Conservation (phyloP, 2,888 invertebrate species). For the Sminthurides aquaticus region DNA sequence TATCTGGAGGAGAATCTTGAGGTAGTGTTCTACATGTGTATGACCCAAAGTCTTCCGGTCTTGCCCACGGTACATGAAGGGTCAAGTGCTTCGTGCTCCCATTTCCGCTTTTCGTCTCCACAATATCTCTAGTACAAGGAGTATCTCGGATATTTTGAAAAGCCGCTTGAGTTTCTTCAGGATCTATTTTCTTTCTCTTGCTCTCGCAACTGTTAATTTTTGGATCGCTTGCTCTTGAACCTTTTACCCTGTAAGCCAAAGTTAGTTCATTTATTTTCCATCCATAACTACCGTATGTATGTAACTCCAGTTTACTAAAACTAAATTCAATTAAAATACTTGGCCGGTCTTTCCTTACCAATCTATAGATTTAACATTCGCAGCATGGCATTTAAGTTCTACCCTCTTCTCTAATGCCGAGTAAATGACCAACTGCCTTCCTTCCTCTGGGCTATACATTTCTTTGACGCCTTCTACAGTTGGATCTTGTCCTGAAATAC, state of each 20-base stretch:
- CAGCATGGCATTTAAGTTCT: slow-evolving; percentile 13
- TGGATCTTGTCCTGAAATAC: slow-evolving; percentile 10
- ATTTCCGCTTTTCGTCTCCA: not conserved
- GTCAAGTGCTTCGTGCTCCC: not conserved
- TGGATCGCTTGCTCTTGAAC: not conserved
- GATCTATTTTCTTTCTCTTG: not conserved
- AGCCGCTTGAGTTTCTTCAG: slow-evolving; percentile 3
- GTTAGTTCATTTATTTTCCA: not conserved
- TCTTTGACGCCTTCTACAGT: not conserved
- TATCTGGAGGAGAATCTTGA: not conserved
- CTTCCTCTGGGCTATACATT: not conserved
- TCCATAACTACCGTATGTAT: too few relatives aligned
- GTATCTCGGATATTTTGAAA: not conserved
- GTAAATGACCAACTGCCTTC: slow-evolving; percentile 6
- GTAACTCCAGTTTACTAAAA: not conserved
- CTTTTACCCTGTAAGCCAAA: slow-evolving; percentile 11
- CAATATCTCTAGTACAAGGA: slow-evolving; percentile 5
- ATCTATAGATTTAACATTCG: slow-evolving; percentile 11
- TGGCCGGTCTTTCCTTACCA: too few relatives aligned
- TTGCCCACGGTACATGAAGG: slow-evolving; percentile 1
- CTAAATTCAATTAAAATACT: not conserved
- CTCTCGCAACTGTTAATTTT: not conserved
- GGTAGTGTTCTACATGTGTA: slow-evolving; percentile 11
- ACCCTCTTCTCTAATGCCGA: not conserved
- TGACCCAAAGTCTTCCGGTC: slow-evolving; percentile 10